phyloP scores from a whole-genome alignment of 2,113 vertebrate genomes.

The Corythornis madagascariensis region DNA sequence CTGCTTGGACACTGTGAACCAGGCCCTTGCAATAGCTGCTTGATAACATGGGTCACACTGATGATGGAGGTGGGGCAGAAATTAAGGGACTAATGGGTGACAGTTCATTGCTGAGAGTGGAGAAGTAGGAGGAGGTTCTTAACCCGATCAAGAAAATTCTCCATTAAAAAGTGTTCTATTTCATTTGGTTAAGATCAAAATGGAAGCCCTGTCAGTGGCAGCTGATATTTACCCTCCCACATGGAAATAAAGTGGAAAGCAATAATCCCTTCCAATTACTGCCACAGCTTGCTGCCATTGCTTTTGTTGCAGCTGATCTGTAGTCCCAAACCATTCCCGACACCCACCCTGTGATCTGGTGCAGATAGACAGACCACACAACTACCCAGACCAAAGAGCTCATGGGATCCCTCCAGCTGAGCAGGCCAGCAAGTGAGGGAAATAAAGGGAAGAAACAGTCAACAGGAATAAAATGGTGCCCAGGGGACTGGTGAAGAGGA shows the following conservation, averaged over 20 bases:
- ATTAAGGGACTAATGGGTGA: background rate
- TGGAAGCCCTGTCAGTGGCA: background rate
- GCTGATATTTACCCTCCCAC: background rate
- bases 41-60: background rate
- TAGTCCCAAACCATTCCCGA: rapidly evolving
- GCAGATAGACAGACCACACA: background rate
- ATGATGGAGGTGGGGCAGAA: background rate
- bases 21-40: rapidly evolving
- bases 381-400: background rate
- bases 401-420: rapidly evolving
- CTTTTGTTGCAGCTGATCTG: background rate
- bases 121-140: background rate
- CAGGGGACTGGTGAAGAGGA: background rate
- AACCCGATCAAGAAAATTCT: background rate
- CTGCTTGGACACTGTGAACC: background rate
- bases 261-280: background rate
- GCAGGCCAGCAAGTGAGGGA: background rate
- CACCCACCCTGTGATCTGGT: background rate
- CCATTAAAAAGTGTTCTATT: background rate
- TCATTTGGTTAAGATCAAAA: constrained; percentile 32
- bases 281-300: background rate
- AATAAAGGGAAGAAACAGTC: background rate
- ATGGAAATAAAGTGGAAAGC: background rate
- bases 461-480: background rate
- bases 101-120: background rate